Evolutionary conservation across 2,888 invertebrate genomes (phyloP).

Genomic region (Callyntrura sp.): DNA sequence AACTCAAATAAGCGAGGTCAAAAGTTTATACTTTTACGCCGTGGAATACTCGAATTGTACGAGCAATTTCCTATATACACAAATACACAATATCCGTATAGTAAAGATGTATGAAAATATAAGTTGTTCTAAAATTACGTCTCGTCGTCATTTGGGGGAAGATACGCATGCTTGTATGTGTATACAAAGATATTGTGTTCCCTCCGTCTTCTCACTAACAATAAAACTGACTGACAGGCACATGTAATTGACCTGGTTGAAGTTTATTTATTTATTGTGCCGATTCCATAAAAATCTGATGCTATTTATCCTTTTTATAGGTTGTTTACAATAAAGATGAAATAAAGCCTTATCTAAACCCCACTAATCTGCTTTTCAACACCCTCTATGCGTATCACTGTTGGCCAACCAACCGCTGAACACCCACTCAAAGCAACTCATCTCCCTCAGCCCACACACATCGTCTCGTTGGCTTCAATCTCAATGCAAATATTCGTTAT

Average conservation of each 20-base stretch:
- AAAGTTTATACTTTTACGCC: too few species aligned
- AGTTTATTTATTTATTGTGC: conserved; percentile 51
- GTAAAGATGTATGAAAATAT: too few species aligned
- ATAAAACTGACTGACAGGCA: not conserved
- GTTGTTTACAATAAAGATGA: conserved; percentile 84
- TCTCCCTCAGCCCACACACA: conserved; percentile 55
- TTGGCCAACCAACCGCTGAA: conserved; percentile 82
- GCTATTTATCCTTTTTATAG: conserved; percentile 77
- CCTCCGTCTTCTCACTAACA: not conserved
- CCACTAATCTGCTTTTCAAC: conserved; percentile 82
- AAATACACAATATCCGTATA: too few species aligned
- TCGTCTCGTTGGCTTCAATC: conserved; percentile 42
- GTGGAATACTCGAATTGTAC: too few species aligned
- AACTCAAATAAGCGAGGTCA: too few species aligned
- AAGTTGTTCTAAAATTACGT: too few species aligned
- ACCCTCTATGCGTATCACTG: conserved; percentile 84
- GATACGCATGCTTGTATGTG: not conserved
- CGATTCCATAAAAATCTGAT: conserved; percentile 46
- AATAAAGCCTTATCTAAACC: conserved; percentile 83
- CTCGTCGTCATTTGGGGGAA: too few species aligned
- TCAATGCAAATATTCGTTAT: not conserved
- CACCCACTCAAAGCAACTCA: conserved; percentile 28
- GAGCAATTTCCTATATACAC: too few species aligned
- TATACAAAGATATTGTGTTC: not conserved
- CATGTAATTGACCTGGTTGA: not conserved